Conservation (phyloP, 1,140 invertebrate species). For the Panagrolaimus sp. region DNA sequence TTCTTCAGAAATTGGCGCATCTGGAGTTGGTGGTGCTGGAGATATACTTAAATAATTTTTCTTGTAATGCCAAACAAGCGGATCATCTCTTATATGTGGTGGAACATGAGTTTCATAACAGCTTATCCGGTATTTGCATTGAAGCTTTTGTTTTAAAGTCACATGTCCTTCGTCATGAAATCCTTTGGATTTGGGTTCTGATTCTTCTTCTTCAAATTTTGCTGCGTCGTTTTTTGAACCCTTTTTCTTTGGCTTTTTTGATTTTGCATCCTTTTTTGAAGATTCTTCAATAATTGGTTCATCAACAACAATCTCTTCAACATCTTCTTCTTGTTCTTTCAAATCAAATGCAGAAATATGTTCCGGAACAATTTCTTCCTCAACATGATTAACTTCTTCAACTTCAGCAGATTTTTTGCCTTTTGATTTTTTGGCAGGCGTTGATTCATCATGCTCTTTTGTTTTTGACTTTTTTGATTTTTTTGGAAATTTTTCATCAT, state of each 20-base stretch:
- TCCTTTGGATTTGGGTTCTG: not conserved
- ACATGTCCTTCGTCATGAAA: not conserved
- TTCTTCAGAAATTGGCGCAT: not conserved
- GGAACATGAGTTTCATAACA: constrained; percentile 40
- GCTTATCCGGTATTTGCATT: constrained; percentile 37
- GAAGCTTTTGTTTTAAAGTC: constrained; percentile 26
- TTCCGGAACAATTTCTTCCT: not conserved
- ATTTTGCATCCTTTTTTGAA: not conserved
- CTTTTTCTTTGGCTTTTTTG: constrained; percentile 7
- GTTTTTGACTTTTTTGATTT: not conserved
- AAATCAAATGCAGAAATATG: not conserved
- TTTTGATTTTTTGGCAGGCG: not conserved
- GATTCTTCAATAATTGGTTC: not conserved
- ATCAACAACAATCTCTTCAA: not conserved
- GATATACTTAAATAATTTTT: not conserved
- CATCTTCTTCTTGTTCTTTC: not conserved
- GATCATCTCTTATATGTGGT: constrained; percentile 21
- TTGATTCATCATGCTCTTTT: not conserved
- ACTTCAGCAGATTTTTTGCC: constrained; percentile 5
- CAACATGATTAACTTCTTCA: not conserved
- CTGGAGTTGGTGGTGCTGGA: not conserved
- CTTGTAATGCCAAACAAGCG: no score
- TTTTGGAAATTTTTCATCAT: not conserved
- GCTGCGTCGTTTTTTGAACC: constrained; percentile 3
- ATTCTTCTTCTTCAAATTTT: not conserved